Evolutionary conservation across 2,888 invertebrate species (phyloP).

Genomic region (Schizaphis graminum): DNA sequence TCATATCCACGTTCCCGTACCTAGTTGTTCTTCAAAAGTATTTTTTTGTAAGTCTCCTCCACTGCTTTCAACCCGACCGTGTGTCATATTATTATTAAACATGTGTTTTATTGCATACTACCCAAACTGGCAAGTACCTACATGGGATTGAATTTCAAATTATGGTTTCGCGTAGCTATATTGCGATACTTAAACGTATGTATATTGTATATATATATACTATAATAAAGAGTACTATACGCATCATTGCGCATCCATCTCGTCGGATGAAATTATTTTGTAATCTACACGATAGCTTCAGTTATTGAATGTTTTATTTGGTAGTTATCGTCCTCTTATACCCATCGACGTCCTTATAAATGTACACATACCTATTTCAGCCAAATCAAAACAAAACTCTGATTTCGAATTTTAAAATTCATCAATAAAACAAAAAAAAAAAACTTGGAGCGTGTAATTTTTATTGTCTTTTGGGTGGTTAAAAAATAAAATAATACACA

Average conservation of each 20-base stretch:
- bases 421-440: neutral
- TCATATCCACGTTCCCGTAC: neutral
- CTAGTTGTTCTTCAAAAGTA: neutral
- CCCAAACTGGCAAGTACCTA: neutral
- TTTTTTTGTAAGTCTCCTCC: neutral
- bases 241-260: neutral
- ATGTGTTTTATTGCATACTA: conserved; percentile 36
- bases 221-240: neutral
- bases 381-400: neutral
- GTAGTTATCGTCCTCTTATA: neutral
- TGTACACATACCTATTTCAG: neutral
- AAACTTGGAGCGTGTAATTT: neutral
- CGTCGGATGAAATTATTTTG: neutral
- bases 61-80: neutral
- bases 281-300: neutral
- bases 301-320: conserved; percentile 5
- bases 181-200: neutral
- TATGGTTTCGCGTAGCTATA: neutral
- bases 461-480: neutral
- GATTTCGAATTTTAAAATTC: neutral
- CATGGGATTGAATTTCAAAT: conserved; percentile 50
- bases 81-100: conserved; percentile 15
- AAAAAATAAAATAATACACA: neutral
- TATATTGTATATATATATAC: neutral
- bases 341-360: neutral